Base-by-base conservation (phyloP, 2,797 vertebrate species). In the Liparis tanakae region DNA sequence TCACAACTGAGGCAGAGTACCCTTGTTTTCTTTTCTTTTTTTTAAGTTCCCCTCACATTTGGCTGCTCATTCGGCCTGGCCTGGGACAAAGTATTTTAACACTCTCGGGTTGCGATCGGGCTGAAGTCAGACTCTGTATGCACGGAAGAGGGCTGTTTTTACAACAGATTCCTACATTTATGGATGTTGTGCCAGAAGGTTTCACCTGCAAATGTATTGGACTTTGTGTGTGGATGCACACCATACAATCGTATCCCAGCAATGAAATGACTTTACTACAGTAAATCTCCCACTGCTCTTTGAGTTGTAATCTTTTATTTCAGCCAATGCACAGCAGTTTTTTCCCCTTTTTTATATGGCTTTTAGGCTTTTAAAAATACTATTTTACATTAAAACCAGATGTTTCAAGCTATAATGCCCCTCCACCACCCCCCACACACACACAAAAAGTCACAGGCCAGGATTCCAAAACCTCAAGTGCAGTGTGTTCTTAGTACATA, bases 331-430 rank as follows among this genome's bases (percentile, higher is more conserved):
- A 78, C 87, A 88, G 78, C 80, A 75, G 71, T 81, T 86, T 89
- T 90, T 93, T 92, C n/a, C n/a, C 7, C 3, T 5, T 22, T 86
- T 88, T 85, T 89, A 88, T 83, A 87, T 81, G n/a, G n/a, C n/a
- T n/a, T n/a, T n/a, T n/a, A n/a, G 72, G 71, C 88, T 89, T 91
- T 93, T 91, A 92, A 94, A 94, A 95, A 94, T 94, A 94, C 89
- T 88, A 88, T 92, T 92, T 87, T 70, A 90, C 91, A 95, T 94
- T 93, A 90, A 88, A 91, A 93, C 92, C 95, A 95, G 94, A 95
- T 95, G 93, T 94, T 82, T 87, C 6, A 74, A 82, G 83, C 92
- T 94, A 83, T 95, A 92, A 95, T 95, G 94, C 94, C 93, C 93
- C 89, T 88, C 50, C 50, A 4, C 5, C 48, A n/a, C n/a, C 18